These are phyloP conservation scores for Latrodectus hesperus DNA, from an alignment of 2,888 invertebrate genomes.

Conservation along the genomic window DNA sequence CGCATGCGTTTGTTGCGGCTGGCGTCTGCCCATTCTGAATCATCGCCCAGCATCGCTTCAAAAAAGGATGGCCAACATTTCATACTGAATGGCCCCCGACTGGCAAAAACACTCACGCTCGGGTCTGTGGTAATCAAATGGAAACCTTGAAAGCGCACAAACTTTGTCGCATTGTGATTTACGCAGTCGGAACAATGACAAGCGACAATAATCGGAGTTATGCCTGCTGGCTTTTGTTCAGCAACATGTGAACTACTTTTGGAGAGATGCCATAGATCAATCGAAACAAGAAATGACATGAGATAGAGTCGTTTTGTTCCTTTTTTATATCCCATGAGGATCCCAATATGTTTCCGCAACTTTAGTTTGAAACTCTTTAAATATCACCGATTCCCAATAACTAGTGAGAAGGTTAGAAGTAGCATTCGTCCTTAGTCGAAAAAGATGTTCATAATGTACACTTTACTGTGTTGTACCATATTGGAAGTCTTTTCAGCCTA, in stretches of 20 bases:
- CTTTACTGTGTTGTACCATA: no score
- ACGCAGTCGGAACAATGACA: conserved; percentile 1
- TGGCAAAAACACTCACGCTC: conserved; percentile 18
- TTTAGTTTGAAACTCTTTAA: no score
- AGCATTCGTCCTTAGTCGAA: no score
- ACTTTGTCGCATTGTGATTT: conserved; percentile 22
- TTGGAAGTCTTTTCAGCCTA: no score
- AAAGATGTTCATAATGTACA: no score
- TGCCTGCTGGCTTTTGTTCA: background rate
- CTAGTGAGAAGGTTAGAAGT: no score
- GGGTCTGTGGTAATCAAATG: background rate
- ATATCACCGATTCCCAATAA: no score
- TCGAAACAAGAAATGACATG: background rate
- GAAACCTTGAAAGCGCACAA: background rate
- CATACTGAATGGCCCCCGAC: background rate
- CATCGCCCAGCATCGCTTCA: background rate
- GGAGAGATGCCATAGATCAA: background rate
- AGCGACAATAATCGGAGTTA: conserved; percentile 6
- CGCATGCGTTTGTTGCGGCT: background rate
- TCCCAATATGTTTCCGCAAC: no score
- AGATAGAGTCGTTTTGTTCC: background rate
- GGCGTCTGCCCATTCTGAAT: background rate
- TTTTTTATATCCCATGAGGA: background rate
- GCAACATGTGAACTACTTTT: conserved; percentile 16
- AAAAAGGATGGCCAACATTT: conserved; percentile 40